These are phyloP conservation scores for Ariopsis seemanni DNA, from an alignment of 2,113 vertebrate genomes.

Conservation along the genomic window DNA sequence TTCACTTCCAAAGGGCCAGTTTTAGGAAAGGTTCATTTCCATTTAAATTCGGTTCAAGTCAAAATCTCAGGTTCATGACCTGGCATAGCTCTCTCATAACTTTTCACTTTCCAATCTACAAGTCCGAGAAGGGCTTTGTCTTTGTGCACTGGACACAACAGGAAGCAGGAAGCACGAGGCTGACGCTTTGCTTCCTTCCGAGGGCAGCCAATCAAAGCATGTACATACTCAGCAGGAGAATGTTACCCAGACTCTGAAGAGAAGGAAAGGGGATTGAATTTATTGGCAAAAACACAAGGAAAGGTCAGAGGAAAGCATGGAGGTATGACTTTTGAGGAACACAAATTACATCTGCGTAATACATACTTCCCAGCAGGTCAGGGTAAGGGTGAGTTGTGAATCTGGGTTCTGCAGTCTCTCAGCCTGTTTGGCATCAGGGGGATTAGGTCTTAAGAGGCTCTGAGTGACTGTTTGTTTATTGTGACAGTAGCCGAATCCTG, in stretches of 20 bases:
- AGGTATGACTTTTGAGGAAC: conserved; percentile 51
- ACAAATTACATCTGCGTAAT: conserved; percentile 33
- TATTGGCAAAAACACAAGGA: conserved; percentile 17
- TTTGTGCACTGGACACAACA: conserved; percentile 74
- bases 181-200: conserved; percentile 75
- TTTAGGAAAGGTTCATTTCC: background rate
- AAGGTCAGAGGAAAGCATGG: conserved; percentile 29
- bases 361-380: conserved; percentile 31
- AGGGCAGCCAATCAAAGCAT: conserved; percentile 72
- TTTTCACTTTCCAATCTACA: conserved; percentile 39
- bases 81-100: background rate
- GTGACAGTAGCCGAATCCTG: conserved; percentile 63
- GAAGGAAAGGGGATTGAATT: conserved; percentile 29
- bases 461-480: conserved; percentile 73
- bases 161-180: conserved; percentile 75
- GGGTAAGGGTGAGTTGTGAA: conserved; percentile 28
- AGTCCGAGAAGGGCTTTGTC: conserved; percentile 41
- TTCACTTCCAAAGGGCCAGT: background rate
- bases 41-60: background rate
- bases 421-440: conserved; percentile 68
- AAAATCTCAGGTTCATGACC: background rate
- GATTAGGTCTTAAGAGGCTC: conserved; percentile 65
- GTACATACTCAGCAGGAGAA: conserved; percentile 51
- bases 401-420: conserved; percentile 33
- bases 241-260: conserved; percentile 15